phyloP scores from a whole-genome alignment of 2,888 invertebrate genomes.

The Synanthedon formicaeformis region DNA sequence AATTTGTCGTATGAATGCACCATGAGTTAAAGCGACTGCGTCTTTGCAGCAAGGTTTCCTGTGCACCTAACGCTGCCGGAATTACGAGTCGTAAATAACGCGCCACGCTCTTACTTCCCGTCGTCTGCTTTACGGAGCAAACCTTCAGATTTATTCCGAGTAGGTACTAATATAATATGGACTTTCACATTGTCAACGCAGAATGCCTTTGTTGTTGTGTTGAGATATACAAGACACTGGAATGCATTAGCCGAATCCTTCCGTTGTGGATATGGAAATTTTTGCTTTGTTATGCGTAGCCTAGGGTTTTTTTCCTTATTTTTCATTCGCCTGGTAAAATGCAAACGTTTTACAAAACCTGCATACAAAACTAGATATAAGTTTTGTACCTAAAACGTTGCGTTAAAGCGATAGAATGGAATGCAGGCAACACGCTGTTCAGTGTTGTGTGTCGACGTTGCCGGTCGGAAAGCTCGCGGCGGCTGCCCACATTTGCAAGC shows the following conservation, averaged over 20 bases:
- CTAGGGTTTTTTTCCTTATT: background rate
- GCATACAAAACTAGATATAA: background rate
- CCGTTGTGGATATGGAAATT: background rate
- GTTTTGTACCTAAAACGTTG: slow-evolving; percentile 25
- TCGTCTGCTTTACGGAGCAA: slow-evolving; percentile 36
- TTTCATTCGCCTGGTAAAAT: background rate
- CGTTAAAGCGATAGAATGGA: slow-evolving; percentile 41
- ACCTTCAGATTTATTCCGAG: slow-evolving; percentile 27
- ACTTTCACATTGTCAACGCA: background rate
- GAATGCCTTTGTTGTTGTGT: background rate
- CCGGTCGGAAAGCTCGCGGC: slow-evolving; percentile 38
- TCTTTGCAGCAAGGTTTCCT: slow-evolving; percentile 33
- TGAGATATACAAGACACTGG: background rate
- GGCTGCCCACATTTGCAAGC: slow-evolving; percentile 39
- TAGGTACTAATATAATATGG: slow-evolving; percentile 17
- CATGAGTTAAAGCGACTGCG: slow-evolving; percentile 24
- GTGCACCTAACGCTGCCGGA: slow-evolving; percentile 42
- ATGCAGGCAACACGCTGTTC: slow-evolving; percentile 39
- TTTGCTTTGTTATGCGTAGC: background rate
- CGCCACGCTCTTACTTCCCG: slow-evolving; percentile 49
- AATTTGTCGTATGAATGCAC: slow-evolving; percentile 16
- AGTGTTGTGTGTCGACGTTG: slow-evolving; percentile 30
- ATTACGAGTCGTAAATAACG: slow-evolving; percentile 59
- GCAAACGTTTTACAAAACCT: background rate
- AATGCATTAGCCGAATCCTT: background rate